Evolutionary conservation across 2,888 invertebrate species (phyloP).

Genomic region (Argynnis bischoffii): DNA sequence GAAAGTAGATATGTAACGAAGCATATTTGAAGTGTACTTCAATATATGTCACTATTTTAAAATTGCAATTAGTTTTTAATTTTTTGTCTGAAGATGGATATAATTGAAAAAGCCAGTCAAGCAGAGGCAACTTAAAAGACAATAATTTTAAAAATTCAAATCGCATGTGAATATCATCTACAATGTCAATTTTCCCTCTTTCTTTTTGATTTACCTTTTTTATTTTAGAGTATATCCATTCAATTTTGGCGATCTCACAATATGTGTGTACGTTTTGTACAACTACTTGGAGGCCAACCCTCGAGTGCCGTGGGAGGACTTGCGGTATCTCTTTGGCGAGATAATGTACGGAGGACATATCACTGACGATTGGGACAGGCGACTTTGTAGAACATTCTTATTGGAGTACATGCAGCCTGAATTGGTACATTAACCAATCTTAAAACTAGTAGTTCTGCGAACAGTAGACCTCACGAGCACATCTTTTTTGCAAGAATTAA

Average conservation of each 20-base stretch:
- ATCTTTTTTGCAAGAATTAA: too few species aligned
- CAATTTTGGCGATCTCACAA: constrained; percentile 93
- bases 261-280: constrained; percentile 93
- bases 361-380: constrained; percentile 97
- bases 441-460: not conserved
- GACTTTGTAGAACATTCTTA: constrained; percentile 92
- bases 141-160: too few species aligned
- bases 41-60: not conserved
- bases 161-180: too few species aligned
- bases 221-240: constrained; percentile 86
- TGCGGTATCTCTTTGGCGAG: constrained; percentile 96
- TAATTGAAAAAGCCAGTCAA: not conserved
- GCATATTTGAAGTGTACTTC: too few species aligned
- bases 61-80: not conserved
- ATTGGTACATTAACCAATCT: constrained; percentile 73
- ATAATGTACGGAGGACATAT: constrained; percentile 99
- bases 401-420: constrained; percentile 94
- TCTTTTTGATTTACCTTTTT: not conserved
- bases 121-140: not conserved
- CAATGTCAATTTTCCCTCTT: too few species aligned
- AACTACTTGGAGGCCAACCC: constrained; percentile 95
- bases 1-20: too few species aligned
- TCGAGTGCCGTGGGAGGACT: constrained; percentile 96
- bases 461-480: too few species aligned
- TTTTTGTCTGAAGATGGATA: not conserved